Percentiles rank a stretch among this genome's conserved stretches.
phyloP scores from a whole-genome alignment of 2,113 vertebrate genomes.

The Etia nguti region DNA sequence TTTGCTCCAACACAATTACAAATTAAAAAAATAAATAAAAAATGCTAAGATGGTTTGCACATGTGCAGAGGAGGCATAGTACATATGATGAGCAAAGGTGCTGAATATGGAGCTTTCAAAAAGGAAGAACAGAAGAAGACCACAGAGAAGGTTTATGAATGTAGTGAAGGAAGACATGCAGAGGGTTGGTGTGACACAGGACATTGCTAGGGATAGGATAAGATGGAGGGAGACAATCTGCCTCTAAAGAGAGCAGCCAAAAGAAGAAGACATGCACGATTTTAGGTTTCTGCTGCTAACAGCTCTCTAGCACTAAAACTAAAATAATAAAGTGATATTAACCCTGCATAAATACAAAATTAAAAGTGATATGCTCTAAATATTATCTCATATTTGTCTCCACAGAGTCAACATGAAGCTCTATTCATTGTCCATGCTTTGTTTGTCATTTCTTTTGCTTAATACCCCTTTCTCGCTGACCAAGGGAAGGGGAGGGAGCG shows the following conservation, averaged over 20 bases:
- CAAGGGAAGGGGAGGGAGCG: not conserved
- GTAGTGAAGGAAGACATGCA: not conserved
- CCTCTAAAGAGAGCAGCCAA: not conserved
- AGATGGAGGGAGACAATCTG: not conserved
- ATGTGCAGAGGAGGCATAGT: not conserved
- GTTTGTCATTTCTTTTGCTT: slow-evolving; percentile 34
- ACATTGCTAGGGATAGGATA: accelerated
- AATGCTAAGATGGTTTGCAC: not conserved
- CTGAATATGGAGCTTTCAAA: not conserved
- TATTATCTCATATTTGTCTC: not conserved
- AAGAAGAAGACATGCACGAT: not conserved
- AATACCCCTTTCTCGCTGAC: slow-evolving; percentile 19
- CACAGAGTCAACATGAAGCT: slow-evolving; percentile 42
- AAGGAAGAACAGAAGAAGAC: not conserved
- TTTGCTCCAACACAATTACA: not conserved
- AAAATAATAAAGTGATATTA: not conserved
- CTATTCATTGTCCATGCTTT: not conserved
- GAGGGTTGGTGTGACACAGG: not conserved
- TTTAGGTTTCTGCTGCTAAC: not conserved
- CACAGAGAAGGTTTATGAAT: not conserved
- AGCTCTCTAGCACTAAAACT: not conserved
- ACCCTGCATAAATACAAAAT: not conserved
- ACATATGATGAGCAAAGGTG: not conserved
- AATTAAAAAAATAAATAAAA: accelerated
- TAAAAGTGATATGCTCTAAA: not conserved